Evolutionary conservation across 2,113 vertebrate species (phyloP).

Genomic region (Triplophysa rosa): DNA sequence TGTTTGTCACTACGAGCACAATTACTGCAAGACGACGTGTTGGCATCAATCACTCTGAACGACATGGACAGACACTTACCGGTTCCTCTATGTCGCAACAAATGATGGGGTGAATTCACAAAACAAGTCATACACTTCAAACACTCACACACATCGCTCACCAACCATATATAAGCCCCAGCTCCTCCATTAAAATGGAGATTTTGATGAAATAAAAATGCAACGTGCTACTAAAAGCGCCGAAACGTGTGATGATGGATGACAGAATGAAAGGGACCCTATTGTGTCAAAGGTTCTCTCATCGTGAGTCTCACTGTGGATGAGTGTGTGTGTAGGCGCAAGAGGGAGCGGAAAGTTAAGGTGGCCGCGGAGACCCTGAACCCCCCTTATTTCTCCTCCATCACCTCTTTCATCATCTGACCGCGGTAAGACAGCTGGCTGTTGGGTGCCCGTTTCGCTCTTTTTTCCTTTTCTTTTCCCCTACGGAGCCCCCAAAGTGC

Average conservation of each 20-base stretch:
- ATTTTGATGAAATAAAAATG: neutral
- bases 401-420: conserved; percentile 53
- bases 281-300: conserved; percentile 8
- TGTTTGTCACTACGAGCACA: conserved; percentile 58
- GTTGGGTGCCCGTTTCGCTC: conserved; percentile 60
- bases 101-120: neutral
- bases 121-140: conserved; percentile 20
- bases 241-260: conserved; percentile 1
- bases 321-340: neutral
- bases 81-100: neutral
- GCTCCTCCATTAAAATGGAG: neutral
- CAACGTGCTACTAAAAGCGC: neutral
- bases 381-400: conserved; percentile 21
- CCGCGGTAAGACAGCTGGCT: conserved; percentile 71
- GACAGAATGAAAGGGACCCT: conserved; percentile 1
- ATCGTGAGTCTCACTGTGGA: neutral
- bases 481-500: conserved; percentile 50
- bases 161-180: neutral
- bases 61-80: conserved; percentile 15
- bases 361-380: conserved; percentile 14
- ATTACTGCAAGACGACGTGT: conserved; percentile 48
- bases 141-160: conserved; percentile 25
- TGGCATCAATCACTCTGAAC: conserved; percentile 57
- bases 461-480: conserved; percentile 55
- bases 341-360: conserved; percentile 4